Evolutionary conservation across 2,797 vertebrate genomes (phyloP).

Genomic region (Botia kubotai): DNA sequence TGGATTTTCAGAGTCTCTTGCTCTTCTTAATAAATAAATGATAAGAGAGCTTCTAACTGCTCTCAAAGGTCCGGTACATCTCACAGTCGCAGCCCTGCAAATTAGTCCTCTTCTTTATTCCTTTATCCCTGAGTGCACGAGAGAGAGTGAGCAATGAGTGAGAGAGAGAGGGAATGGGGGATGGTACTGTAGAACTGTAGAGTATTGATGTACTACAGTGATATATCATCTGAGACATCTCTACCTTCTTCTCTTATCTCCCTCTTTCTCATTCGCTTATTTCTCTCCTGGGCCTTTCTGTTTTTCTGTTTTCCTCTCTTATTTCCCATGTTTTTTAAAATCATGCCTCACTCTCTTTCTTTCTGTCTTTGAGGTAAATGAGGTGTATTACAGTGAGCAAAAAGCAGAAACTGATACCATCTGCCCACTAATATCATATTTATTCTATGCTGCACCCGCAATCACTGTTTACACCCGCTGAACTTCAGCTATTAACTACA

Average conservation of each 20-base stretch:
- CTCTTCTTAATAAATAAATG: conserved; percentile 47
- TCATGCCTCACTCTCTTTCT: conserved; percentile 56
- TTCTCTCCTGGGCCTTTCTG: not conserved
- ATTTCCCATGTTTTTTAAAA: not conserved
- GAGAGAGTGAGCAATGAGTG: not conserved
- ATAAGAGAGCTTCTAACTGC: conserved; percentile 37
- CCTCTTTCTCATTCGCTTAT: not conserved
- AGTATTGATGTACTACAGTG: conserved; percentile 36
- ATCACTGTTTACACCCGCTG: not conserved
- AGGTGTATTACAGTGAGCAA: conserved; percentile 64
- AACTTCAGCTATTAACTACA: conserved; percentile 9
- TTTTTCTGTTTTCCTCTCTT: not conserved
- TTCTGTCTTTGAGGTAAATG: conserved; percentile 64
- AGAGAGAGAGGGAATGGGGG: conserved; percentile 3
- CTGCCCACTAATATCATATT: conserved; percentile 71
- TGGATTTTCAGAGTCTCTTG: conserved; percentile 29
- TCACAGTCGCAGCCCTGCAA: conserved; percentile 31
- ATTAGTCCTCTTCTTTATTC: conserved; percentile 22
- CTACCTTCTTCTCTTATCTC: conserved; percentile 23
- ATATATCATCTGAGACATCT: conserved; percentile 30
- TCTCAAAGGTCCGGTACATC: conserved; percentile 32
- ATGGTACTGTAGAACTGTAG: conserved; percentile 9
- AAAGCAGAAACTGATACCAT: conserved; percentile 66
- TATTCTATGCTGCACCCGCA: conserved; percentile 39
- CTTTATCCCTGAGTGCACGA: not conserved